Percentiles rank a stretch among this genome's conserved stretches.
Evolutionary conservation across 2,888 invertebrate genomes (phyloP).

Genomic region (Papilio gigon): DNA sequence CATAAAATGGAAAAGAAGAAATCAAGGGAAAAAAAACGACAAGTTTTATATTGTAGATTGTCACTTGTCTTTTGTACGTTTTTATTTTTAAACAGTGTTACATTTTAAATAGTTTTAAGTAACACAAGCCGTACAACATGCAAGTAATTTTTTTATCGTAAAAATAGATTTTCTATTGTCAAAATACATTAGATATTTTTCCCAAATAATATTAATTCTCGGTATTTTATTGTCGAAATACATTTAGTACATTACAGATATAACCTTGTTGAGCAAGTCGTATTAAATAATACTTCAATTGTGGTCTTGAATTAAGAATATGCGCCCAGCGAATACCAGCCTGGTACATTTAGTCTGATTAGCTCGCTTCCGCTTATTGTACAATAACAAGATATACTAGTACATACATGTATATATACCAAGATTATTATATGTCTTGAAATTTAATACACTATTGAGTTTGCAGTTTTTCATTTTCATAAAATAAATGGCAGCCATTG

Average conservation of each 20-base stretch:
- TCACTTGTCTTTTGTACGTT: no score
- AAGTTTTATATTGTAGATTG: no score
- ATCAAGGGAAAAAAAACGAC: no score
- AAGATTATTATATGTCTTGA: background rate
- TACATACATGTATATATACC: background rate
- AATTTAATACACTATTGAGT: background rate
- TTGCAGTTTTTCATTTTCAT: background rate
- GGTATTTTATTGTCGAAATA: background rate
- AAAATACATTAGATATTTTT: no score
- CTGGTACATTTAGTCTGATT: constrained; percentile 30
- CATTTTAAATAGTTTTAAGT: no score
- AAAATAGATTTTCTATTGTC: no score
- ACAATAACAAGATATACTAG: constrained; percentile 5
- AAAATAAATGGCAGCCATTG: background rate
- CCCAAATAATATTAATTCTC: no score
- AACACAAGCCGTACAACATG: no score
- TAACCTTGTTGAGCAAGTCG: background rate
- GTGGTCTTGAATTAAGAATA: constrained; percentile 31
- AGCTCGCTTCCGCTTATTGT: constrained; percentile 30
- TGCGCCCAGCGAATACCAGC: constrained; percentile 28
- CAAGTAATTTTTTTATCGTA: no score
- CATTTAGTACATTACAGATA: constrained; percentile 8
- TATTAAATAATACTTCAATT: constrained; percentile 29
- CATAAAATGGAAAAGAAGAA: no score
- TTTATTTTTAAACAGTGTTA: no score